phyloP scores from a whole-genome alignment of 2,113 vertebrate genomes.

The Scomber japonicus region DNA sequence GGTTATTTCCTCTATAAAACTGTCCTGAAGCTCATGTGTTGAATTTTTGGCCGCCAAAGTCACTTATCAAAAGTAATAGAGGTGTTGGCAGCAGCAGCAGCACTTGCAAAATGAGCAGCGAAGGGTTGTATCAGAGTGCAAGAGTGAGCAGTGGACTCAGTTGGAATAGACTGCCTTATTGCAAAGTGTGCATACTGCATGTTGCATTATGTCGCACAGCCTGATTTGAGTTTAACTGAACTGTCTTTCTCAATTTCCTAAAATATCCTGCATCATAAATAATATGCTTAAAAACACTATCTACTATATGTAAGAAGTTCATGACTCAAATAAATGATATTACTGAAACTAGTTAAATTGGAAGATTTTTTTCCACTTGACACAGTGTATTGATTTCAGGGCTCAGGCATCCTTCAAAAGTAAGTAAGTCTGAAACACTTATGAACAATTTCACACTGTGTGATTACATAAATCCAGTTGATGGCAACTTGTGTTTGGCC shows the following conservation, averaged over 20 bases:
- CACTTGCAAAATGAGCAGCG: neutral
- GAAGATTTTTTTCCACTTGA: constrained; percentile 29
- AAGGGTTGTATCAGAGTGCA: neutral
- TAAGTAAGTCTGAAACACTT: constrained; percentile 43
- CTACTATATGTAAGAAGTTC: no score
- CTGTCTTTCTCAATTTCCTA: neutral
- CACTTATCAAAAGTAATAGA: no score
- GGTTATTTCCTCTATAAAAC: neutral
- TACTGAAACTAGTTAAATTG: constrained; percentile 23
- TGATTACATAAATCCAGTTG: constrained; percentile 17
- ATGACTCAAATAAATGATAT: neutral
- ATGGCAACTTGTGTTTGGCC: constrained; percentile 32
- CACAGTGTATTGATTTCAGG: constrained; percentile 54
- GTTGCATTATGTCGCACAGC: neutral
- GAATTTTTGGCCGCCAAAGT: no score
- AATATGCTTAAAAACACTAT: neutral
- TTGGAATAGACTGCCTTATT: no score
- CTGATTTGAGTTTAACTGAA: neutral
- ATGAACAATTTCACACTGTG: constrained; percentile 38
- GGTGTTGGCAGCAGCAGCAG: neutral
- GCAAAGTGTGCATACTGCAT: no score
- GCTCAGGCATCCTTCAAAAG: constrained; percentile 41
- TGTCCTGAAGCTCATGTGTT: no score
- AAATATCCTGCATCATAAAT: neutral
- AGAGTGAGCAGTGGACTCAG: no score